Conservation (phyloP, 2,113 vertebrate genomes). For the Saguinus imperator region DNA sequence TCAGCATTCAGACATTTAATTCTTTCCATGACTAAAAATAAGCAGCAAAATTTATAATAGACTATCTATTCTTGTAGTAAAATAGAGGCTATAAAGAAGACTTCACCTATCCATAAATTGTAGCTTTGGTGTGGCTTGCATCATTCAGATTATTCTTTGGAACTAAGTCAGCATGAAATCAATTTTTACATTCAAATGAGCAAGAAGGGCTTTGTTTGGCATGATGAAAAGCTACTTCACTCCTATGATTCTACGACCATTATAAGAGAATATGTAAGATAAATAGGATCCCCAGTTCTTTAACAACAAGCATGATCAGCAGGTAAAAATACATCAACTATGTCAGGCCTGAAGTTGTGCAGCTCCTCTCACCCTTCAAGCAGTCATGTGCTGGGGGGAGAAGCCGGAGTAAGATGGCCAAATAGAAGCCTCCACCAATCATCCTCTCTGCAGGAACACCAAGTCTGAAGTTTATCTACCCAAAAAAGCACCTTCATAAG, state of each 20-base stretch:
- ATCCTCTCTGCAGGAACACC: too few relatives aligned
- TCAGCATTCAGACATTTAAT: neutral
- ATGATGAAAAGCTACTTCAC: neutral
- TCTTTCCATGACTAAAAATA: neutral
- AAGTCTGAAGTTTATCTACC: too few relatives aligned
- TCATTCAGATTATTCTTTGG: conserved; percentile 41
- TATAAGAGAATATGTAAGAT: neutral
- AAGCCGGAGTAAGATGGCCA: too few relatives aligned
- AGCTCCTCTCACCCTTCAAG: neutral
- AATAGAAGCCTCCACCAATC: too few relatives aligned
- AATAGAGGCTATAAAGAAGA: conserved; percentile 47
- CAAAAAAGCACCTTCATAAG: too few relatives aligned
- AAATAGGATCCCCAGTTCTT: neutral
- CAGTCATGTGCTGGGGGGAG: neutral
- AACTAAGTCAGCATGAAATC: conserved; percentile 47
- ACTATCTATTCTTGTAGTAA: conserved; percentile 57
- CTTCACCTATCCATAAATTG: conserved; percentile 14
- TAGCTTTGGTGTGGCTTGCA: conserved; percentile 39
- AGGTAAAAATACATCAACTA: neutral
- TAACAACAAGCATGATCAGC: neutral
- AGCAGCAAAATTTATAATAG: neutral
- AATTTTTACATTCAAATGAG: conserved; percentile 10
- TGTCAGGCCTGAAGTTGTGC: neutral
- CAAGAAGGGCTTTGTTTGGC: neutral
- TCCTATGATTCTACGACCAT: neutral